Percentiles rank a stretch among this genome's conserved stretches.
Evolutionary conservation across 1,140 invertebrate species (phyloP).

Genomic region (Adoxophyes honmai): DNA sequence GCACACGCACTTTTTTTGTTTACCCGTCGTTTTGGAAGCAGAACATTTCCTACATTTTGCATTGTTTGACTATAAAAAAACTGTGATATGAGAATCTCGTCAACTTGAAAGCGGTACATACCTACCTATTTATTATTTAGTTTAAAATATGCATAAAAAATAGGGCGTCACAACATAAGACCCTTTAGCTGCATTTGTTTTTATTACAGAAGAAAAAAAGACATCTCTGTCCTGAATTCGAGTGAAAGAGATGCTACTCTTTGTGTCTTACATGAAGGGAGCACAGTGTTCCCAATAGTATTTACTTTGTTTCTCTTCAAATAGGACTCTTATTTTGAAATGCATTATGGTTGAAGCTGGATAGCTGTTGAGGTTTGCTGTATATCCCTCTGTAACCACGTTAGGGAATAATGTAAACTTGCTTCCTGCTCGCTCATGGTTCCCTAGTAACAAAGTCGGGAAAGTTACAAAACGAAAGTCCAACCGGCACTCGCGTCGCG

Average conservation of each 20-base stretch:
- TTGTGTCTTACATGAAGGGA: neutral
- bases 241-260: neutral
- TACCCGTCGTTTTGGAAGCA: slow-evolving; percentile 6
- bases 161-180: too few relatives aligned
- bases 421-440: slow-evolving; percentile 17
- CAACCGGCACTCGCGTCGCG: slow-evolving; percentile 14
- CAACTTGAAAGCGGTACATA: too few relatives aligned
- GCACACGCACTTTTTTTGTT: slow-evolving; percentile 61
- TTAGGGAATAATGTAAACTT: slow-evolving; percentile 17
- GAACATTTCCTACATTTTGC: neutral
- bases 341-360: neutral
- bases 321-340: neutral
- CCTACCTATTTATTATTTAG: too few relatives aligned
- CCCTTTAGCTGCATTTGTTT: too few relatives aligned
- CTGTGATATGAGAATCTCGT: too few relatives aligned
- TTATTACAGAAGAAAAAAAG: too few relatives aligned
- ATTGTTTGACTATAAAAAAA: too few relatives aligned
- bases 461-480: slow-evolving; percentile 23
- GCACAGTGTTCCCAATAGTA: neutral
- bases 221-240: neutral
- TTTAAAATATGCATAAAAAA: too few relatives aligned
- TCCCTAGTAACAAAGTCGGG: slow-evolving; percentile 20
- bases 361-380: neutral
- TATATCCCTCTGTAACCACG: neutral
- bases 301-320: neutral